Evolutionary conservation across 53 echinoderm and acorn worm species (phyloP).

Genomic region (Patiria pectinifera): DNA sequence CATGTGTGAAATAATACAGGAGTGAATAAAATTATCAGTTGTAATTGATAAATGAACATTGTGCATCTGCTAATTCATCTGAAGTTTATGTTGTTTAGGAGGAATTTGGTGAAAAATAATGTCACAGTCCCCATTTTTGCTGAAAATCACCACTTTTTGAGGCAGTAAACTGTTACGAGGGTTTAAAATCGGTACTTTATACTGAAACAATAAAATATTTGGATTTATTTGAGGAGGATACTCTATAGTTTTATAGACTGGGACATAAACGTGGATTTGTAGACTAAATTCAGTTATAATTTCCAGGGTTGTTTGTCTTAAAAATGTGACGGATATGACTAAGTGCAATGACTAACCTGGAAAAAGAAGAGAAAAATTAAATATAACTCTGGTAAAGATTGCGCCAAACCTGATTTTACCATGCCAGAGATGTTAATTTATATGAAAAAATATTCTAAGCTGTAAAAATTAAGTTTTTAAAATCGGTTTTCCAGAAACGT

Average conservation of each 20-base stretch:
- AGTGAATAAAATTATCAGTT: slow-evolving; percentile 13
- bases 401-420: neutral
- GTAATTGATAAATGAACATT: slow-evolving; percentile 12
- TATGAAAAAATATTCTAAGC: neutral
- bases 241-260: slow-evolving; percentile 21
- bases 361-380: slow-evolving; percentile 27
- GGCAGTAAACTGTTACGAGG: slow-evolving; percentile 16
- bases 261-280: slow-evolving; percentile 3
- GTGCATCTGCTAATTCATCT: neutral
- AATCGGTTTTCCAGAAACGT: too few species aligned
- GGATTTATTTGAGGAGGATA: slow-evolving; percentile 7
- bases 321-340: slow-evolving; percentile 9
- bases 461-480: neutral
- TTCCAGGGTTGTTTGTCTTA: neutral
- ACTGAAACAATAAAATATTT: slow-evolving; percentile 5
- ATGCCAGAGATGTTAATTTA: neutral
- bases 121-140: neutral
- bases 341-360: neutral
- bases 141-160: neutral
- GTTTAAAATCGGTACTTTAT: slow-evolving; percentile 29
- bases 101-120: neutral
- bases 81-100: neutral
- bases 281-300: neutral
- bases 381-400: slow-evolving; percentile 23
- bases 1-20: neutral